Base-by-base conservation (phyloP, 1,140 invertebrate genomes). In the Drosophila fuyamai region DNA sequence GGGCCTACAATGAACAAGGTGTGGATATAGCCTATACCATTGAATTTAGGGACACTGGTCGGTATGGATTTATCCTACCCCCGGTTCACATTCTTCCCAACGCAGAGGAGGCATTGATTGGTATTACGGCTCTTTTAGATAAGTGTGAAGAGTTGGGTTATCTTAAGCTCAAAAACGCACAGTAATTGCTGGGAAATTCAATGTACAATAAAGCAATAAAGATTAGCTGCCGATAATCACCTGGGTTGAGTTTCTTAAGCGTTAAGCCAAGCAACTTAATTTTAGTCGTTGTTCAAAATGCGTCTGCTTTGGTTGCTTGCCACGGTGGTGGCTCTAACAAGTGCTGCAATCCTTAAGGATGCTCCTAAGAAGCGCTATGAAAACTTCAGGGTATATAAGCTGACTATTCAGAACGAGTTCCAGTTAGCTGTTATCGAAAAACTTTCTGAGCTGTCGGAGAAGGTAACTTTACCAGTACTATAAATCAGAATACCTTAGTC, bases 1-100 rank as follows among this genome's bases (percentile, higher is more conserved):
- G 95, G 94, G 95, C 95, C 1, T 95, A 95, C 77, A 94, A 93
- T 40, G 93, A 81, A 16, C 93, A 93, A n/a, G 93, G 93, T 56
- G 93, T 95, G 9, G 94, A 94, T 41, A 94, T 96, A 32, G 92
- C 94, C 0, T 97, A 94, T 75, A 94, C 95, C 1, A 92, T 93
- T 58, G 93, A 94, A 71, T 82, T 91, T 35, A 89, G 95, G 2
- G 96, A 98, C 90, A 96, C 94, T 14, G 97, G 98, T 9, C 93
- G 94, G 53, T 96, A 96, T 85, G 97, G 98, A 0, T 99, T 99
- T 90, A 91, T 98, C 0, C 93, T 99, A 38, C 98, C 98, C 0
- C 95, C 96, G 4, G 93, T 93, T 8, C 95, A 96, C 76, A 98
- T 99, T 67, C 93, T 95, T 46, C 95, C 96, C 0, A 97, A 97